A percentile compares a stretch with the other conserved stretches of the same genome.
These are phyloP conservation scores for Streptopelia turtur DNA, from an alignment of 2,797 vertebrate species.

Conservation along the genomic window DNA sequence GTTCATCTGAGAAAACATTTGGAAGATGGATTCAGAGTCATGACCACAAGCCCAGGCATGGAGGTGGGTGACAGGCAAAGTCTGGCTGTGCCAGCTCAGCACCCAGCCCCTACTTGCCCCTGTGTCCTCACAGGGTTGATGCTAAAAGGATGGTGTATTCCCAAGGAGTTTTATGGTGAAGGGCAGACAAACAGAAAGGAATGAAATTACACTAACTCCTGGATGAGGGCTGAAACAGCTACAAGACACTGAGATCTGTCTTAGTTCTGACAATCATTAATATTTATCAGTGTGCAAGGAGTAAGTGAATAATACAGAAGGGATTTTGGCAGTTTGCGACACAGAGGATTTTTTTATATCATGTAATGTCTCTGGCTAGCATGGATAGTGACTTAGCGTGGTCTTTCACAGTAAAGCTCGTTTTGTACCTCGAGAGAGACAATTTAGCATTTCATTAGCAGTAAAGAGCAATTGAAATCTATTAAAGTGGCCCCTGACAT, in stretches of 20 bases:
- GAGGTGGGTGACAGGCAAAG: not conserved
- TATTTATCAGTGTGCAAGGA: not conserved
- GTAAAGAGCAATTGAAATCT: not conserved
- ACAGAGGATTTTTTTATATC: not conserved
- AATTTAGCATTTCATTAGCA: not conserved
- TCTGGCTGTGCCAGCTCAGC: not conserved
- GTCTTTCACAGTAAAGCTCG: not conserved
- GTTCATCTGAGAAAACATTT: not conserved
- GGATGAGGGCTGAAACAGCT: not conserved
- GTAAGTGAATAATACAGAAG: not conserved
- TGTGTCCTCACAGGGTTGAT: not conserved
- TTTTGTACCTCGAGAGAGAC: not conserved
- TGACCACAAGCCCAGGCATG: not conserved
- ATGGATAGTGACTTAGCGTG: not conserved
- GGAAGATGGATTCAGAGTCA: not conserved
- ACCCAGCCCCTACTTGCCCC: accelerated
- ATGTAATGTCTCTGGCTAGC: not conserved
- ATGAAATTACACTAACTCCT: not conserved
- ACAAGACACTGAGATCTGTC: not conserved
- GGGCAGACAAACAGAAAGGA: not conserved
- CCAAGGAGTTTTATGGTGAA: not conserved
- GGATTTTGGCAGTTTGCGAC: not conserved
- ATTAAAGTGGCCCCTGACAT: not conserved
- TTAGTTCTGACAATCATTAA: not conserved
- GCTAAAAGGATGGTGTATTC: not conserved